Evolutionary conservation across 2,113 vertebrate species (phyloP).

Genomic region (Ceyx melanurus): DNA sequence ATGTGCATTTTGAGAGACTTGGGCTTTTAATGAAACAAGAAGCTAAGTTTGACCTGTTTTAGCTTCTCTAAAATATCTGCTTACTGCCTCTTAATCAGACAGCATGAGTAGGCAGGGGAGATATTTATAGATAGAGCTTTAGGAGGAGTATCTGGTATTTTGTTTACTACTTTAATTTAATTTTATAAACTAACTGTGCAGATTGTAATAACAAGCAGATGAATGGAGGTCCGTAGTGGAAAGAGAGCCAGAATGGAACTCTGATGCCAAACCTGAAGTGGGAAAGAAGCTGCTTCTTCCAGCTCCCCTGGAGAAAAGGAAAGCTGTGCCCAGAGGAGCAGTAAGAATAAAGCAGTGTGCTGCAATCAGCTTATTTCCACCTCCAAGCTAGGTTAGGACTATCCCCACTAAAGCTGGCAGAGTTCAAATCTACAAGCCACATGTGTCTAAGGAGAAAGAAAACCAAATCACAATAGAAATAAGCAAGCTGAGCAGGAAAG

Average conservation of each 20-base stretch:
- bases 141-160: conserved; percentile 52
- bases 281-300: conserved; percentile 4
- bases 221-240: conserved; percentile 18
- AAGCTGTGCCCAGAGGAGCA: not conserved
- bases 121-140: conserved; percentile 55
- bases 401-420: not conserved
- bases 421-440: not conserved
- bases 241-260: conserved; percentile 25
- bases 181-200: conserved; percentile 47
- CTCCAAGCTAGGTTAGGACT: not conserved
- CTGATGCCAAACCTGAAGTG: not conserved
- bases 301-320: not conserved
- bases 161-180: conserved; percentile 69
- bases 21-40: not conserved
- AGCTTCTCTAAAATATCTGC: conserved; percentile 21
- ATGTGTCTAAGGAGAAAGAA: not conserved
- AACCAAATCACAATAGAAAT: not conserved
- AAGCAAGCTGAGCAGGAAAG: not conserved
- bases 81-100: conserved; percentile 27
- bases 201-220: conserved; percentile 37
- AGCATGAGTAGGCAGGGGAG: conserved; percentile 42
- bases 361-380: not conserved
- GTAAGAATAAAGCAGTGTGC: not conserved
- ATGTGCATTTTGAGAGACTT: not conserved
- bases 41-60: not conserved